These are phyloP conservation scores for Himalopsyche anomala DNA, from an alignment of 2,888 invertebrate genomes.

Conservation along the genomic window DNA sequence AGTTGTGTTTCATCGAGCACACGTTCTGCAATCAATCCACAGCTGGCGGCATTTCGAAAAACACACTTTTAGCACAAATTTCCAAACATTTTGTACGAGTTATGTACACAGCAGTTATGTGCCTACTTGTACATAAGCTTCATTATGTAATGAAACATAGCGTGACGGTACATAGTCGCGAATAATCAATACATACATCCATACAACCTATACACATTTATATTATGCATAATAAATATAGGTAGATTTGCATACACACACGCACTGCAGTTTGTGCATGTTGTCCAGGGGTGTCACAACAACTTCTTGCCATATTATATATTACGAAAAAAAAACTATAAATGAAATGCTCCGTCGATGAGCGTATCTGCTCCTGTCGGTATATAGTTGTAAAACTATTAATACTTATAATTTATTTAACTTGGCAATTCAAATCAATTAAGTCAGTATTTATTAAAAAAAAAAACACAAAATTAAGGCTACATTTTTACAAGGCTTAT, in stretches of 20 bases:
- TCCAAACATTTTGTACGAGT: constrained; percentile 37
- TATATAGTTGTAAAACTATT: no score
- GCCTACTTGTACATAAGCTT: constrained; percentile 35
- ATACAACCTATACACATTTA: constrained; percentile 29
- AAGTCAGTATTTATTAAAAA: no score
- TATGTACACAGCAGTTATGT: constrained; percentile 22
- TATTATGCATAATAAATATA: constrained; percentile 27
- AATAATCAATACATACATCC: constrained; percentile 59
- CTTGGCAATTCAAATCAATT: no score
- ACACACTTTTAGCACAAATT: constrained; percentile 34
- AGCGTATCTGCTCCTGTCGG: no score
- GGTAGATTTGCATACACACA: constrained; percentile 35
- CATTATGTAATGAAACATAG: constrained; percentile 56
- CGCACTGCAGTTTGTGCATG: constrained; percentile 39
- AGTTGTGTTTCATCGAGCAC: not conserved
- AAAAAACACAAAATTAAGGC: no score
- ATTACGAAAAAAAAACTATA: no score
- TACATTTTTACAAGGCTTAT: no score
- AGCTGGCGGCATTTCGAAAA: constrained; percentile 20
- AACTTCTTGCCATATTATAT: not conserved
- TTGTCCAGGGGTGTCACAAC: not conserved
- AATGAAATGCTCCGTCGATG: no score
- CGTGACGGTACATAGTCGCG: constrained; percentile 57
- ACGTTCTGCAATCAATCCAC: constrained; percentile 23
- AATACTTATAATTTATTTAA: no score